Evolutionary conservation across 2,113 vertebrate genomes (phyloP).

Genomic region (Pangasianodon gigas): DNA sequence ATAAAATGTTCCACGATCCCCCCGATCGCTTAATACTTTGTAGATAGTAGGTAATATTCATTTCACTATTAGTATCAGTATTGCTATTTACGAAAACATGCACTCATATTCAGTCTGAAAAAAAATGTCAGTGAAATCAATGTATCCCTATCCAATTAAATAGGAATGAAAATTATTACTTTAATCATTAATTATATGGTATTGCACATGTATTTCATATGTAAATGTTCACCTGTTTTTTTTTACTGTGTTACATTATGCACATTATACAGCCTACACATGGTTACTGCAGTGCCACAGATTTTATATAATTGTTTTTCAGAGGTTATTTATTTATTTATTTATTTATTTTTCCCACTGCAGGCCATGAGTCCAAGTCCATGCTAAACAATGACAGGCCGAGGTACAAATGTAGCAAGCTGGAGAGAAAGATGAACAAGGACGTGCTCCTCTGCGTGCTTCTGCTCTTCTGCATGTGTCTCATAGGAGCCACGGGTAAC

Average conservation of each 20-base stretch:
- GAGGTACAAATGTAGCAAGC: conserved; percentile 91
- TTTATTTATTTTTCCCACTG: not conserved
- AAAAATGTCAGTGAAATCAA: no score
- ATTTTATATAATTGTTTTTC: conserved; percentile 24
- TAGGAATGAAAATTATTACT: not conserved
- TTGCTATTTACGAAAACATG: not conserved
- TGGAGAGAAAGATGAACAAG: conserved; percentile 84
- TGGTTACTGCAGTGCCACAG: not conserved
- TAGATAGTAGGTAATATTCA: not conserved
- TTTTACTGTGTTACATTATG: not conserved
- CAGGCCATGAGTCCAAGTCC: conserved; percentile 93
- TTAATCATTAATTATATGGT: not conserved
- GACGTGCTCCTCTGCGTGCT: conserved; percentile 85
- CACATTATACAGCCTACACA: not conserved
- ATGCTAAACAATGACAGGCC: conserved; percentile 90
- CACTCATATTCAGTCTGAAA: not conserved
- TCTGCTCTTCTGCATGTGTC: conserved; percentile 88
- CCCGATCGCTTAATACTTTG: no score
- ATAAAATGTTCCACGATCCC: not conserved
- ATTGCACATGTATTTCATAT: not conserved
- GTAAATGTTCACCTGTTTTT: not conserved
- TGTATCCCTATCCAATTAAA: not conserved
- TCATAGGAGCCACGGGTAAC: conserved; percentile 85
- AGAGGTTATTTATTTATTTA: conserved; percentile 39
- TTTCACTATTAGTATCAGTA: not conserved